Base-by-base conservation (phyloP, 37 sponge, comb jelly and placozoan species). In the Chondrosia reniformis region DNA sequence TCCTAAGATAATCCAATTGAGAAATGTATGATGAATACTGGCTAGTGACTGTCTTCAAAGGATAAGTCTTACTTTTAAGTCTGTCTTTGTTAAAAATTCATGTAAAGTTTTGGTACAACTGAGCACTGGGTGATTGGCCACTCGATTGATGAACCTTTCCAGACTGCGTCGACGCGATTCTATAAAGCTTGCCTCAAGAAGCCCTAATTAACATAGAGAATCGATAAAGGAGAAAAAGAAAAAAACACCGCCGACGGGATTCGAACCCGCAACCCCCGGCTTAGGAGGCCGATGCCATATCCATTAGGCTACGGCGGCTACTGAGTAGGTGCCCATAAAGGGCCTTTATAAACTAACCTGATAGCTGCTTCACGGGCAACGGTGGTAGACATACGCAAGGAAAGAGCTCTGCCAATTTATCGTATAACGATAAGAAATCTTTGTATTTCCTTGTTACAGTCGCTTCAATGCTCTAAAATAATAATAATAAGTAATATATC, bases 231-330 rank as follows among this genome's bases (percentile, higher is more conserved):
- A 79, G 82, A 83, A 75, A 73, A 59, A 74, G 80, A 74, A 92
- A 88, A 89, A 84, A 84, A 77, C 94, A 93, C 94, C 94, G 89
- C 94, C 94, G 94, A 89, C 89, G 94, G 94, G 94, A 93, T 82
- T 93, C 94, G 94, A 93, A 93, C 94, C 94, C 94, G 89, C 94
- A 93, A 93, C 94, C 94, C 94, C 94, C 94, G 94, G 94, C 94
- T 93, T 93, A 93, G 94, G 94, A 93, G 94, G 94, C 94, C 94
- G 94, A 93, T 93, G 94, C 94, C 94, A 93, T 93, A 93, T 88
- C 94, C 94, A 88, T 93, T 93, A 93, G 94, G 94, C 94, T 93
- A 93, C 94, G 94, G 94, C 89, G 94, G 94, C 94, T 82, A 39
- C 72, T 40, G 43, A 9, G 21, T 19, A 40, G 42, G 2, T 10